phyloP scores from a whole-genome alignment of 2,888 invertebrate genomes.

The Dicycla oo region DNA sequence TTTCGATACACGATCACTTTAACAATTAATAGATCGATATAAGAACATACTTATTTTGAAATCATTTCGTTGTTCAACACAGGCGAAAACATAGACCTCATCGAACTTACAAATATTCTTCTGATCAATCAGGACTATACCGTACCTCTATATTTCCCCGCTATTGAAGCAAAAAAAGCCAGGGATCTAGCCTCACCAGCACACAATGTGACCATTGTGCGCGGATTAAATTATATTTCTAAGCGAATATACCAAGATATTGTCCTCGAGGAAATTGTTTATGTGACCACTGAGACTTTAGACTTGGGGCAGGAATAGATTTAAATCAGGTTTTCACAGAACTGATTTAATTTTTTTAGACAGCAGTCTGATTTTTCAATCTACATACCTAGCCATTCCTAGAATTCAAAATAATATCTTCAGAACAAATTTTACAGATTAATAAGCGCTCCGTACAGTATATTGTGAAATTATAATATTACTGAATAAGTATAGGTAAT shows the following conservation, averaged over 20 bases:
- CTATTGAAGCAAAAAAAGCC: slow-evolving; percentile 66
- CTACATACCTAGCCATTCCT: too few relatives aligned
- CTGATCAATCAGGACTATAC: slow-evolving; percentile 15
- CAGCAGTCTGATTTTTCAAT: too few relatives aligned
- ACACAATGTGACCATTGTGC: slow-evolving; percentile 81
- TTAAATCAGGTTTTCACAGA: not conserved
- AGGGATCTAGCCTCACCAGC: slow-evolving; percentile 66
- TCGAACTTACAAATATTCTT: not conserved
- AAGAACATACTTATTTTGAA: not conserved
- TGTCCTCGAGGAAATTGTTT: slow-evolving; percentile 82
- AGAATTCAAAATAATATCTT: not conserved
- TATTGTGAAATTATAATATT: too few relatives aligned
- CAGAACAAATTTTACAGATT: too few relatives aligned
- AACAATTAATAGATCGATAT: too few relatives aligned
- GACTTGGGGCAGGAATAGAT: slow-evolving; percentile 52
- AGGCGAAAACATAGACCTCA: too few relatives aligned
- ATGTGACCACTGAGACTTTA: slow-evolving; percentile 55
- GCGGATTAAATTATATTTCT: slow-evolving; percentile 88
- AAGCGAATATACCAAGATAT: slow-evolving; percentile 79
- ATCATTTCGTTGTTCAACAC: not conserved
- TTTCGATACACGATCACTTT: too few relatives aligned
- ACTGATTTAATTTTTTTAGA: too few relatives aligned
- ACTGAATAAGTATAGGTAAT: too few relatives aligned
- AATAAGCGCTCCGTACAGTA: too few relatives aligned
- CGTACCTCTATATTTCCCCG: slow-evolving; percentile 41